phyloP scores from a whole-genome alignment of 2,888 invertebrate genomes.

The Epirrita christyi region DNA sequence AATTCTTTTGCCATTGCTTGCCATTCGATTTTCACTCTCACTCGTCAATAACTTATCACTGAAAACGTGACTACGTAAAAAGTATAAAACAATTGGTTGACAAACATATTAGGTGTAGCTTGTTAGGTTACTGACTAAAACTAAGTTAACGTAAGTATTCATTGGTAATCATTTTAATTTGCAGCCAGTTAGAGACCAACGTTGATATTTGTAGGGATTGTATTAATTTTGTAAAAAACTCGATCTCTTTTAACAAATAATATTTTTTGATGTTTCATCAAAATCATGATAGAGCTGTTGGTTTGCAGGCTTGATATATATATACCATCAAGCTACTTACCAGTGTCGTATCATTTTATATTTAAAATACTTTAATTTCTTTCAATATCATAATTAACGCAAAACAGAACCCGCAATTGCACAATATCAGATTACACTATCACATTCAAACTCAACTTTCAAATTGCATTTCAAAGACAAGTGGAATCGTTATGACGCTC shows the following conservation, averaged over 20 bases:
- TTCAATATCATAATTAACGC: background rate
- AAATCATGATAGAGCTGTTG: background rate
- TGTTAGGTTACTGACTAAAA: too few relatives aligned
- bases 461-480: slow-evolving; percentile 19
- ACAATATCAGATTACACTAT: slow-evolving; percentile 18
- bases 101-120: too few relatives aligned
- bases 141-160: too few relatives aligned
- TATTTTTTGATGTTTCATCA: background rate
- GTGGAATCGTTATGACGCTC: slow-evolving; percentile 8
- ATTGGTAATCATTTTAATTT: too few relatives aligned
- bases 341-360: background rate
- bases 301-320: background rate
- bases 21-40: too few relatives aligned
- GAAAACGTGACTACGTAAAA: too few relatives aligned
- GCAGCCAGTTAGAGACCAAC: too few relatives aligned
- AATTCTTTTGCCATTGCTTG: slow-evolving; percentile 13
- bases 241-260: background rate
- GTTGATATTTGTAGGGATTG: too few relatives aligned
- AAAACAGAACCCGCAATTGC: slow-evolving; percentile 6
- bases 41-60: too few relatives aligned
- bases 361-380: background rate
- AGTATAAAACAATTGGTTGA: too few relatives aligned
- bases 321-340: background rate
- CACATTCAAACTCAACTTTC: slow-evolving; percentile 15
- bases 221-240: too few relatives aligned